Conservation (phyloP, 2,797 vertebrate genomes). For the Tapirus indicus region DNA sequence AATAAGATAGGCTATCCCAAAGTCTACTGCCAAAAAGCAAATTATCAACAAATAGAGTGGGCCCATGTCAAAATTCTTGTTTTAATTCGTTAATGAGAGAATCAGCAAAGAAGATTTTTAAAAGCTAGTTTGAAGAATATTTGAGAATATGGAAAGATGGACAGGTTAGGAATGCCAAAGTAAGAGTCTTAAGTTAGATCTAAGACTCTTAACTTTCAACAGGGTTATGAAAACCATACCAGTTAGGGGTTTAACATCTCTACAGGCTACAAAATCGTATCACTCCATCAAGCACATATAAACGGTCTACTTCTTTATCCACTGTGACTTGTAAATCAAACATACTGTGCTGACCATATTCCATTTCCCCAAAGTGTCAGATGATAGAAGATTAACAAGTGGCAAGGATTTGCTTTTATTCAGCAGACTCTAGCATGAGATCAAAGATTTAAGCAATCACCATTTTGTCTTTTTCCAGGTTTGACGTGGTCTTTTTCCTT, state of each 20-base stretch:
- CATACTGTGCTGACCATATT: background rate
- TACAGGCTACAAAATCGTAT: background rate
- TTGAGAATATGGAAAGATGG: background rate
- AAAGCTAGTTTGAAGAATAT: background rate
- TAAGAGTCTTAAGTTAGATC: background rate
- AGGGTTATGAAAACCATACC: background rate
- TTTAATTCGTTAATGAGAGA: conserved; percentile 30
- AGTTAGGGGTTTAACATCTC: background rate
- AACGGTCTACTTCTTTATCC: background rate
- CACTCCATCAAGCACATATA: background rate
- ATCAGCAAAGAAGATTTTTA: background rate
- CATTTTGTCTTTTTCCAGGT: background rate
- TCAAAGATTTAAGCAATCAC: background rate
- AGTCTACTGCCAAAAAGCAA: background rate
- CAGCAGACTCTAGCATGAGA: background rate
- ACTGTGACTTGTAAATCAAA: background rate
- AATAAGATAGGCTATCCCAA: background rate
- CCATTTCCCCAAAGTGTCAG: background rate
- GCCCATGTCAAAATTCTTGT: background rate
- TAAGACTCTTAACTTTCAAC: background rate
- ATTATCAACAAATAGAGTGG: background rate
- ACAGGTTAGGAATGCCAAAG: background rate
- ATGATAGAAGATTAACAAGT: background rate
- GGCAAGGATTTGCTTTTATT: background rate
- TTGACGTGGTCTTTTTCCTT: background rate